Evolutionary conservation across 2,888 invertebrate species (phyloP).

Genomic region (Parochlus steinenii): DNA sequence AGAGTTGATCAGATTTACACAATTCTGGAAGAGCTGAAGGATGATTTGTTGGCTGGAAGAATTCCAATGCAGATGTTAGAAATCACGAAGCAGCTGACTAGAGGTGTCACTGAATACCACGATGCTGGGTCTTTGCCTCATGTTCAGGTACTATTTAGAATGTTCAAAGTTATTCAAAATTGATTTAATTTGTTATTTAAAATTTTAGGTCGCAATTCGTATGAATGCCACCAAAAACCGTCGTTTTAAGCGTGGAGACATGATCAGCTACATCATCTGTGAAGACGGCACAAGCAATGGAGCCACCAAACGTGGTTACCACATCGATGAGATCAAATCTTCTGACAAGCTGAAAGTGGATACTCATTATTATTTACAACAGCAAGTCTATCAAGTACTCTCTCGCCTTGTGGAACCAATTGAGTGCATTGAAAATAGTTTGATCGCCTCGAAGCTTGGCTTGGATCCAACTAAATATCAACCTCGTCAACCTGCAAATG

Average conservation of each 20-base stretch:
- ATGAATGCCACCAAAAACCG: slow-evolving; percentile 67
- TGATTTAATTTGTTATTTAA: too few species aligned
- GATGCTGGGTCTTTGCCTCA: slow-evolving; percentile 72
- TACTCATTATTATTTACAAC: slow-evolving; percentile 76
- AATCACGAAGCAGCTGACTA: slow-evolving; percentile 90
- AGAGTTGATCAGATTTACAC: slow-evolving; percentile 71
- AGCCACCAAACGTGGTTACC: slow-evolving; percentile 85
- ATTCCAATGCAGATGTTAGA: slow-evolving; percentile 61
- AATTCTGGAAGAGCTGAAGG: slow-evolving; percentile 59
- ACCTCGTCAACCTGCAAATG: slow-evolving; percentile 20
- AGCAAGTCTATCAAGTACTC: slow-evolving; percentile 94
- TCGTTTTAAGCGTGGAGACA: slow-evolving; percentile 80
- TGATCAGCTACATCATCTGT: slow-evolving; percentile 90
- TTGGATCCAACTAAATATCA: slow-evolving; percentile 37
- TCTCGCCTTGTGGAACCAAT: slow-evolving; percentile 90
- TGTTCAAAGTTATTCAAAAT: too few species aligned
- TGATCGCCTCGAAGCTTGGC: slow-evolving; percentile 81
- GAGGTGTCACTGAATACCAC: slow-evolving; percentile 82
- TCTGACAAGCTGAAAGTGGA: slow-evolving; percentile 58
- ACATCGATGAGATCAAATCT: slow-evolving; percentile 73
- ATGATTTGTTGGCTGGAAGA: slow-evolving; percentile 49
- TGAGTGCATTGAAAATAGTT: slow-evolving; percentile 78
- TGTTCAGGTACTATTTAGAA: slow-evolving; percentile 77
- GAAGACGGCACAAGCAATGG: slow-evolving; percentile 66
- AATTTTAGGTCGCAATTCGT: too few species aligned